phyloP scores from a whole-genome alignment of 2,113 vertebrate genomes.

The Pandion haliaetus region DNA sequence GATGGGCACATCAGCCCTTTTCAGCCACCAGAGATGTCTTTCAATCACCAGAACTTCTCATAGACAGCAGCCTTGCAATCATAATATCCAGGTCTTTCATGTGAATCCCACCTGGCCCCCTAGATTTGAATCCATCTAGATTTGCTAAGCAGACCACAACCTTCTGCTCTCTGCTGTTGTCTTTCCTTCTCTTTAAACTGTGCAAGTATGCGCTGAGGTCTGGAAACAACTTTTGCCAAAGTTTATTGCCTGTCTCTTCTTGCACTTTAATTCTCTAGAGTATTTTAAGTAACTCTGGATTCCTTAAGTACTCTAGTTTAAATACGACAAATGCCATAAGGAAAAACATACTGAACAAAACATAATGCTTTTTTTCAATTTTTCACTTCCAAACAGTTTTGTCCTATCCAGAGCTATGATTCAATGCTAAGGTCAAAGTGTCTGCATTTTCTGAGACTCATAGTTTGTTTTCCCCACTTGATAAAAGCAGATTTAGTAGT shows the following conservation, averaged over 20 bases:
- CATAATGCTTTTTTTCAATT: background rate
- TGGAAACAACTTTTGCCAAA: background rate
- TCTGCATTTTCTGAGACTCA: background rate
- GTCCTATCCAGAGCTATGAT: background rate
- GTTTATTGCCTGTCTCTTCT: background rate
- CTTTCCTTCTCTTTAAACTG: background rate
- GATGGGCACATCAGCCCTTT: background rate
- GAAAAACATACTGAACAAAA: background rate
- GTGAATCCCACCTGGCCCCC: background rate
- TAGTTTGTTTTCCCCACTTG: background rate
- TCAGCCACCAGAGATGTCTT: background rate
- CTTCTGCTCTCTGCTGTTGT: background rate
- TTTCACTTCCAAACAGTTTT: background rate
- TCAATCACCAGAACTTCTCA: background rate
- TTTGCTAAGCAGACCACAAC: background rate
- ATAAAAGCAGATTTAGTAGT: background rate
- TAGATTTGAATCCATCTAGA: background rate
- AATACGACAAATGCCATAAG: background rate
- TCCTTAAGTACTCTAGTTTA: background rate
- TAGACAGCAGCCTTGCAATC: background rate
- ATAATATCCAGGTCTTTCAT: background rate
- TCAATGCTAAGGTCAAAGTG: background rate
- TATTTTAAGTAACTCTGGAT: background rate
- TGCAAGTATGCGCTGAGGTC: accelerated
- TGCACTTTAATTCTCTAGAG: background rate